These are phyloP conservation scores for Leptodactylus fuscus DNA, from an alignment of 2,113 vertebrate species.

Conservation along the genomic window DNA sequence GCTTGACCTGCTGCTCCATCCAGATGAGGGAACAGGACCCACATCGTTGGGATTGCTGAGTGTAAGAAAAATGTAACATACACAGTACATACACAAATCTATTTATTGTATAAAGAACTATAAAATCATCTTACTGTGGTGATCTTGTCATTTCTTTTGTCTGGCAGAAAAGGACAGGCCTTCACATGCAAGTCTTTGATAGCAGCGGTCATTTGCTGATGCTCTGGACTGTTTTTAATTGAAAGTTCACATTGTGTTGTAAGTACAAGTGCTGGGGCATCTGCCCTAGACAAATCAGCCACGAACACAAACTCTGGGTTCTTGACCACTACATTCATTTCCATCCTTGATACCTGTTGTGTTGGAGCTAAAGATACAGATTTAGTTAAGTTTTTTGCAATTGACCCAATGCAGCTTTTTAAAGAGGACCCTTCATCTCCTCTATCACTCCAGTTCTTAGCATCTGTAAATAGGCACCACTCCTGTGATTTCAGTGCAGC, in stretches of 20 bases:
- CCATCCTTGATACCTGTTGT: conserved; percentile 77
- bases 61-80: too few relatives aligned
- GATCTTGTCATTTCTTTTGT: conserved; percentile 80
- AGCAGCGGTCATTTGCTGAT: conserved; percentile 80
- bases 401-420: too few relatives aligned
- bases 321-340: conserved; percentile 86
- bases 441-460: too few relatives aligned
- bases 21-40: too few relatives aligned
- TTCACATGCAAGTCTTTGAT: conserved; percentile 89
- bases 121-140: conserved; percentile 79
- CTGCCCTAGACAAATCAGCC: conserved; percentile 90
- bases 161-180: conserved; percentile 90
- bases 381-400: conserved; percentile 19
- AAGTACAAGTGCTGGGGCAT: conserved; percentile 90
- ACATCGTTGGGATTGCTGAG: too few relatives aligned
- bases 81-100: too few relatives aligned
- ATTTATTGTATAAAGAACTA: not conserved
- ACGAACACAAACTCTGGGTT: conserved; percentile 97
- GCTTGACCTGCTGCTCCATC: too few relatives aligned
- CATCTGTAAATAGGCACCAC: too few relatives aligned
- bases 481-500: too few relatives aligned
- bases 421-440: too few relatives aligned
- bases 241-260: conserved; percentile 89
- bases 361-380: conserved; percentile 69
- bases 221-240: conserved; percentile 78